Evolutionary conservation across 1,140 invertebrate genomes (phyloP).

Genomic region (Grapholita molesta): DNA sequence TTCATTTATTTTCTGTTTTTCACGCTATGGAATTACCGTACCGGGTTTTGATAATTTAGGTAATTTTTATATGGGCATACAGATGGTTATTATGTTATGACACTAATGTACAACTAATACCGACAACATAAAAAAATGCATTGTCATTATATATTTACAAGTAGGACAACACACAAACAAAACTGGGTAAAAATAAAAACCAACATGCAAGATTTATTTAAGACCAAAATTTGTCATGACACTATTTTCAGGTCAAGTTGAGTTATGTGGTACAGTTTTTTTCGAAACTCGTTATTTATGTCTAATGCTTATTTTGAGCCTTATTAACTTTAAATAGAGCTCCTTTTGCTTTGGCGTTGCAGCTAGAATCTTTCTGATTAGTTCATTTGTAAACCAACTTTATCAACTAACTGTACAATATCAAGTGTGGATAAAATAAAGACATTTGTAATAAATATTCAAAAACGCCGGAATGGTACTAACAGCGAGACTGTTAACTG

Average conservation of each 20-base stretch:
- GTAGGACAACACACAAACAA: not conserved
- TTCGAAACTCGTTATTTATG: not conserved
- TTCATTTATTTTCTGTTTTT: too few species aligned
- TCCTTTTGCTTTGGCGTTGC: not conserved
- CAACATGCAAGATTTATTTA: not conserved
- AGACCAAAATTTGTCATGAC: not conserved
- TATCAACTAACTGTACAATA: not conserved
- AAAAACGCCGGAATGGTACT: not conserved
- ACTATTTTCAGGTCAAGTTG: not conserved
- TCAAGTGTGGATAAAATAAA: not conserved
- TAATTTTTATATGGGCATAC: too few species aligned
- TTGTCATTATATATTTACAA: not conserved
- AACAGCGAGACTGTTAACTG: too few species aligned
- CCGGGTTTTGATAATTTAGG: too few species aligned
- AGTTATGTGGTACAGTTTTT: not conserved
- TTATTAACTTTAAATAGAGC: not conserved
- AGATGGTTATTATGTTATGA: too few species aligned
- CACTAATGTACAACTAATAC: too few species aligned
- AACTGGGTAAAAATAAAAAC: not conserved
- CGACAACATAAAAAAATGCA: not conserved
- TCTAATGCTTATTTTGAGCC: not conserved
- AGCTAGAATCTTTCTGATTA: not conserved
- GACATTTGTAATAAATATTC: conserved; percentile 7
- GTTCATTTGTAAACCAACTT: not conserved
- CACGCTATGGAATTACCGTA: too few species aligned